Evolutionary conservation across 2,888 invertebrate genomes (phyloP).

Genomic region (Trachelus tabidus): DNA sequence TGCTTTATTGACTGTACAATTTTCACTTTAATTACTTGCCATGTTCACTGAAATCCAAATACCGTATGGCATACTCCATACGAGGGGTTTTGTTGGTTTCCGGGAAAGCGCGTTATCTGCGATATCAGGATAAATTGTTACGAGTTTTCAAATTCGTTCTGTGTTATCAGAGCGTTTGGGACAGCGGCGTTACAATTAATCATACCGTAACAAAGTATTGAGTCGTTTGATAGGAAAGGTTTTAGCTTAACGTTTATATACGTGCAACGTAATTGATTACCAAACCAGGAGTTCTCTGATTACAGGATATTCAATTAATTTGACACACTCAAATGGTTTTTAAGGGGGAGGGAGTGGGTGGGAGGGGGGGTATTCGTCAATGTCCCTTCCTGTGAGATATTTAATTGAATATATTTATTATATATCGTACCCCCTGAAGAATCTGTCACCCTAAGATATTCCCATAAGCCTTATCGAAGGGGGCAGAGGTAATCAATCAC

Average conservation of each 20-base stretch:
- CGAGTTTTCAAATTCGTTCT: not conserved
- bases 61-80: not conserved
- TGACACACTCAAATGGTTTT: not conserved
- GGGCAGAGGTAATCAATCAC: constrained; percentile 4
- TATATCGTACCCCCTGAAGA: not conserved
- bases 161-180: not conserved
- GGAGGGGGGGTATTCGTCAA: not conserved
- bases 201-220: not conserved
- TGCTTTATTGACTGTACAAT: not conserved
- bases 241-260: not conserved
- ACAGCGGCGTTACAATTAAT: not conserved
- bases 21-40: not conserved
- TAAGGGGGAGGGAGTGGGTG: not conserved
- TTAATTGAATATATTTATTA: constrained; percentile 7
- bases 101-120: not conserved
- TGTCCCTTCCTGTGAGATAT: not conserved
- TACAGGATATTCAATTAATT: constrained; percentile 1
- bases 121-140: not conserved
- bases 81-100: not conserved
- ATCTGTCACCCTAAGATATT: constrained; percentile 7
- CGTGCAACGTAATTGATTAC: not conserved
- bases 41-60: no score
- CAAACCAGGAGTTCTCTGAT: not conserved
- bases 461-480: not conserved
- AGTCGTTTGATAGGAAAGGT: not conserved